Base-by-base conservation (phyloP, 37 sponge, comb jelly and placozoan species). In the Bolinopsis microptera region DNA sequence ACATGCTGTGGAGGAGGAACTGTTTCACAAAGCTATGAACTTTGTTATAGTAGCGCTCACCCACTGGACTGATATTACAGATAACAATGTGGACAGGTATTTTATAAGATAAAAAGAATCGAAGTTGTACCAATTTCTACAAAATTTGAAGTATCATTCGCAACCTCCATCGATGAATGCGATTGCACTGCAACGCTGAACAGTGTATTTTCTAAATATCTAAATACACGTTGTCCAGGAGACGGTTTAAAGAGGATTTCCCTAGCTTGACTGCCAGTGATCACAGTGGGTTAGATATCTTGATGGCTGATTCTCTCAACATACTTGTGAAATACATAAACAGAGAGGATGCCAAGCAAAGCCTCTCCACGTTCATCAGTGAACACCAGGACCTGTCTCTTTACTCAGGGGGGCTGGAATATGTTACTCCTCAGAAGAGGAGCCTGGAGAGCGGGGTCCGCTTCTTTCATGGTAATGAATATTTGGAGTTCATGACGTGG, bases 391-490 rank as follows among this genome's bases (percentile, higher is more conserved):
- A 32, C 83, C 8, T 35, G 2, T 32, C 35, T 36, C 38, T 82
- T 8, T 82, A 82, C 38, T 36, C 38, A 3, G 83, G 83, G 5
- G 8, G 8, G 32, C 5, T 82, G 23, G 31, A 18, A 8, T 35
- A 23, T 8, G 83, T 3, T 18, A 23, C 3, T 8, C 1, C 83
- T 3, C 1, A 13, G 37, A 32, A 9, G 38, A 82, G 83, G 38
- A 35, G 31, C 23, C 38, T 82, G 32, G 38, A 1, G 5, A 9
- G 24, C 2, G 83, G 83, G 3, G 38, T 82, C 0, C 22, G 23
- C 22, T 82, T 82, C 32, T 82, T 30, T 36, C 83, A 82, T 82
- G 83, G 83, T 9, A 33, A 82, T 36, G 37, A 36, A 5, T 30
- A 23, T 32, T 34, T 82, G 24, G 31, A 82, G 38, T 36, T 35